Evolutionary conservation across 2,888 invertebrate species (phyloP).

Genomic region (Melanostoma scalare): DNA sequence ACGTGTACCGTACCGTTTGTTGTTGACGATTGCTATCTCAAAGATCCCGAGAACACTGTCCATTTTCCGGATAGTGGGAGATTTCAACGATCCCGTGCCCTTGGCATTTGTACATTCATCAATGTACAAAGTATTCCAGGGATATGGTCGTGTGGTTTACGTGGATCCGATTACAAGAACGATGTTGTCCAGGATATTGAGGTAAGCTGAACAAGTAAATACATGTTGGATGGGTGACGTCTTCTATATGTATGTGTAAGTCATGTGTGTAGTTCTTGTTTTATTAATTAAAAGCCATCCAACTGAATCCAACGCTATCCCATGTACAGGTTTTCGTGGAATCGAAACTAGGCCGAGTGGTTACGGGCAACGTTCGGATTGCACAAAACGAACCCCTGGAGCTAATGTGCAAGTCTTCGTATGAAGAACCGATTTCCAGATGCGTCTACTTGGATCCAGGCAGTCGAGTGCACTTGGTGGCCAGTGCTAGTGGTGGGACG

Average conservation of each 20-base stretch:
- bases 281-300: slow-evolving; percentile 57
- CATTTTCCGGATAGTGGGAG: slow-evolving; percentile 74
- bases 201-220: slow-evolving; percentile 52
- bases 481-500: slow-evolving; percentile 68
- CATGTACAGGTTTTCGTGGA: slow-evolving; percentile 72
- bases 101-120: slow-evolving; percentile 75
- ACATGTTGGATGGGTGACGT: slow-evolving; percentile 6
- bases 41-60: slow-evolving; percentile 75
- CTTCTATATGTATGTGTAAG: neutral
- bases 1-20: slow-evolving; percentile 75
- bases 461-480: slow-evolving; percentile 74
- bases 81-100: slow-evolving; percentile 74
- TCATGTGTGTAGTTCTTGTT: slow-evolving; percentile 29
- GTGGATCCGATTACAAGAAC: slow-evolving; percentile 75
- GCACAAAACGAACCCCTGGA: slow-evolving; percentile 69
- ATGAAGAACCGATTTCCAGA: slow-evolving; percentile 74
- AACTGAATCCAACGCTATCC: slow-evolving; percentile 1
- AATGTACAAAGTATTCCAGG: slow-evolving; percentile 74
- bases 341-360: slow-evolving; percentile 74
- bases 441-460: slow-evolving; percentile 75
- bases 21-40: slow-evolving; percentile 76
- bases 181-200: slow-evolving; percentile 75
- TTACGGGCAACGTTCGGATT: slow-evolving; percentile 68
- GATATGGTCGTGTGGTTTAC: slow-evolving; percentile 76
- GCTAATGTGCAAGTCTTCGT: slow-evolving; percentile 75